Conservation (phyloP, 2,888 invertebrate genomes). For the Rhagonycha lutea region DNA sequence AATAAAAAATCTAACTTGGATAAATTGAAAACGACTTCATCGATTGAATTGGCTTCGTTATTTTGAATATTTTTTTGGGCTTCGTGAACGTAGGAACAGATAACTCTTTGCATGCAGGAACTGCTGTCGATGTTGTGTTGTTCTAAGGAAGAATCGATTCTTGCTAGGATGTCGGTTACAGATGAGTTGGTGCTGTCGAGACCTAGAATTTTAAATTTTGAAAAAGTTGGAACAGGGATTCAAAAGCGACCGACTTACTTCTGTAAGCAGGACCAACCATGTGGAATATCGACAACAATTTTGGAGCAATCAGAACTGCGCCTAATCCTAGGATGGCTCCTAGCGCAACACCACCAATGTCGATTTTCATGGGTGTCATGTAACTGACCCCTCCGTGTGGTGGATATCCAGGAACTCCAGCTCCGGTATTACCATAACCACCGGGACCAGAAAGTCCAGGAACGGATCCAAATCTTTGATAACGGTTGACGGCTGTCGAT, state of each 20-base stretch:
- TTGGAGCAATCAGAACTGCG: constrained; percentile 78
- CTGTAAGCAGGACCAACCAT: constrained; percentile 69
- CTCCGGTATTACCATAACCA: constrained; percentile 58
- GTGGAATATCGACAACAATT: constrained; percentile 73
- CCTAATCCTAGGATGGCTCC: constrained; percentile 83
- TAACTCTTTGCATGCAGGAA: constrained; percentile 70
- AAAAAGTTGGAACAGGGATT: neutral
- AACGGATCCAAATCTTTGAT: constrained; percentile 59
- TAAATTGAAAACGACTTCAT: constrained; percentile 64
- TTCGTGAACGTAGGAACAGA: constrained; percentile 74
- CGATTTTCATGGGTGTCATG: constrained; percentile 78
- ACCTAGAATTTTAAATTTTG: constrained; percentile 37
- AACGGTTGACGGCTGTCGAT: constrained; percentile 46
- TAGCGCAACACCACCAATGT: constrained; percentile 78
- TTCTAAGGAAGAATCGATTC: constrained; percentile 68
- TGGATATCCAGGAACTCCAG: constrained; percentile 24
- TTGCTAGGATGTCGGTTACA: constrained; percentile 66
- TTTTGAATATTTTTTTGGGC: constrained; percentile 67
- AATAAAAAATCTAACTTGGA: constrained; percentile 60
- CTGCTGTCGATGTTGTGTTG: constrained; percentile 74
- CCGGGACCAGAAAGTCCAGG: constrained; percentile 48
- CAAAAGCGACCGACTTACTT: constrained; percentile 57
- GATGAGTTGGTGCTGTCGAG: constrained; percentile 56
- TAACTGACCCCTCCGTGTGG: constrained; percentile 59
- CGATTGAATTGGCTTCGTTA: constrained; percentile 68